Percentiles rank a stretch among this genome's conserved stretches.
These are phyloP conservation scores for Vireo griseus DNA, from an alignment of 2,797 vertebrate genomes.

Conservation along the genomic window DNA sequence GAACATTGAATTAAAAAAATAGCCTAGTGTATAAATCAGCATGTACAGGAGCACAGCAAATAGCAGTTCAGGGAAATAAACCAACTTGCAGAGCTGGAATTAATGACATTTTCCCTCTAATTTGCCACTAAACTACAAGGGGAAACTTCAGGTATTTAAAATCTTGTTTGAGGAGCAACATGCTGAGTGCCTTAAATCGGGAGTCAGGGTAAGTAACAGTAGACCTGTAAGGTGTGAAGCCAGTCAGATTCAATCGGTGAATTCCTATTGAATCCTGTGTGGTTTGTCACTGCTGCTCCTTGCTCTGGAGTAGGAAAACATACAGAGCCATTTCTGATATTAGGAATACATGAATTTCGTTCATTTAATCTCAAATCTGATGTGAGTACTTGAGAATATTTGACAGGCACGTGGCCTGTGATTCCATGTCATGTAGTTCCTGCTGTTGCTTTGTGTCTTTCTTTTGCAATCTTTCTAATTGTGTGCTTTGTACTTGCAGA, in stretches of 20 bases:
- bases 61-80: neutral
- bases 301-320: neutral
- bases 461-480: neutral
- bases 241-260: fast-evolving
- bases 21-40: neutral
- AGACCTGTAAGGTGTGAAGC: neutral
- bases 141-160: neutral
- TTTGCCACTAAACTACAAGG: neutral
- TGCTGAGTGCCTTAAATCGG: neutral
- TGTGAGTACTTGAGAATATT: neutral
- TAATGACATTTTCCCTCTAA: neutral
- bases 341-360: neutral
- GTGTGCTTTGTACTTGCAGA: slow-evolving; percentile 23
- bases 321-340: fast-evolving
- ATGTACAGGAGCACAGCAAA: neutral
- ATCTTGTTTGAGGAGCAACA: neutral
- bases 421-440: neutral
- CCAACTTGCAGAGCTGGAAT: neutral
- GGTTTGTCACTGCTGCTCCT: neutral
- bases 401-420: fast-evolving
- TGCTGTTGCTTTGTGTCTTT: neutral
- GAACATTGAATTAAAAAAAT: neutral
- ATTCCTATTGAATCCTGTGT: fast-evolving
- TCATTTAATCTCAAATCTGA: neutral
- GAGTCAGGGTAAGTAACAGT: neutral